These are phyloP conservation scores for Tachysurus fulvidraco DNA, from an alignment of 2,113 vertebrate genomes.

Conservation along the genomic window DNA sequence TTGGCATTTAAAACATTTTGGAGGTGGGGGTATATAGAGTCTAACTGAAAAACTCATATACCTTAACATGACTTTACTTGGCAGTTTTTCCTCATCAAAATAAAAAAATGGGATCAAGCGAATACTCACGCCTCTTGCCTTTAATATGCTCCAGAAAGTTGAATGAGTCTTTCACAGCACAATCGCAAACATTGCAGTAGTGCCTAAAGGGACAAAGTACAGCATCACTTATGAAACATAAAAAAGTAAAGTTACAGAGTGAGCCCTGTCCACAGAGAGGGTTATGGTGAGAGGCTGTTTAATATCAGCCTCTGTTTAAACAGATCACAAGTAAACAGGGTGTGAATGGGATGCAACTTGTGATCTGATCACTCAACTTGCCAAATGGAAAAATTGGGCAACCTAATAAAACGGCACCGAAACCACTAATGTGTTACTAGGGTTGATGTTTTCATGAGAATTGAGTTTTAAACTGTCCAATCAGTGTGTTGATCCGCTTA, in stretches of 20 bases:
- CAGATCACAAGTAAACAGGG: no score
- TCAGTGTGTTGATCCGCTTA: not conserved
- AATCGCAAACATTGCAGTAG: constrained; percentile 98
- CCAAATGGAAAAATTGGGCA: not conserved
- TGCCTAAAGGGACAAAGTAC: constrained; percentile 73
- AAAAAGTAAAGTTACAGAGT: not conserved
- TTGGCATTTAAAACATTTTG: no score
- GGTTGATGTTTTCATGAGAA: not conserved
- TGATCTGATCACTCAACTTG: not conserved
- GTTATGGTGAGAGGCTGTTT: no score
- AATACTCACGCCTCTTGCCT: constrained; percentile 94
- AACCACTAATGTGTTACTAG: not conserved
- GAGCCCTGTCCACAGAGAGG: no score
- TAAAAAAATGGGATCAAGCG: not conserved
- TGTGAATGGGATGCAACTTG: not conserved
- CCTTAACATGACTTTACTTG: no score
- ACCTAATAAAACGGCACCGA: not conserved
- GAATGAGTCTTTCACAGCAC: constrained; percentile 98
- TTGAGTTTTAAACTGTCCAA: not conserved
- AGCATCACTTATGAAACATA: not conserved
- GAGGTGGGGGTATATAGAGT: no score
- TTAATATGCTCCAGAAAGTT: constrained; percentile 99
- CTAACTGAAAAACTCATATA: no score
- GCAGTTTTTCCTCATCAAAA: no score
- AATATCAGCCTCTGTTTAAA: no score